Evolutionary conservation across 2,888 invertebrate species (phyloP).

Genomic region (Colletes collaris): DNA sequence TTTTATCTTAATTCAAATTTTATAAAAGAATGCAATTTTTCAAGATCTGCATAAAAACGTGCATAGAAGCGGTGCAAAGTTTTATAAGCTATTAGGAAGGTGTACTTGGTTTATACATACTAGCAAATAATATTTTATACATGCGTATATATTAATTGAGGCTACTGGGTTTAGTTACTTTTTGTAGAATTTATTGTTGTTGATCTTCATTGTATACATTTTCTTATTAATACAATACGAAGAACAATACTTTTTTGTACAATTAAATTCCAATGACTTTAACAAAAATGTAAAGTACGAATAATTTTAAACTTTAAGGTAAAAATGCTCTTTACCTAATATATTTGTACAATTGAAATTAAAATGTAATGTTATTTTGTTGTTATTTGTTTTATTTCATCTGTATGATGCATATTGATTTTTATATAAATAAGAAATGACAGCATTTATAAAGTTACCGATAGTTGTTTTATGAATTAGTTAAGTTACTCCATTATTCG

Average conservation of each 20-base stretch:
- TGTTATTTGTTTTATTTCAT: conserved; percentile 1
- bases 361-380: conserved; percentile 1
- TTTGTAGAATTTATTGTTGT: conserved; percentile 32
- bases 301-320: not conserved
- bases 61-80: conserved; percentile 1
- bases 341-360: conserved; percentile 1
- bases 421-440: not conserved
- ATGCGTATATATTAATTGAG: conserved; percentile 9
- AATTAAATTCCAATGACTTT: conserved; percentile 32
- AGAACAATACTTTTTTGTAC: conserved; percentile 28
- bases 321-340: conserved; percentile 4
- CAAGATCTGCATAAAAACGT: conserved; percentile 10
- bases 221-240: not conserved
- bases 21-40: conserved; percentile 12
- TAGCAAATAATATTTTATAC: conserved; percentile 39
- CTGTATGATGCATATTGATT: conserved; percentile 1
- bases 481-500: conserved; percentile 1
- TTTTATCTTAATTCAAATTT: conserved; percentile 31
- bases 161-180: conserved; percentile 35
- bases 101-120: conserved; percentile 36
- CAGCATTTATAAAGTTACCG: conserved; percentile 3
- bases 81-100: conserved; percentile 30
- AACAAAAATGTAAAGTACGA: not conserved
- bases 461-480: not conserved
- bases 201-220: conserved; percentile 20